Percentiles rank a stretch among this genome's conserved stretches.
Evolutionary conservation across 2,888 invertebrate species (phyloP).

Genomic region (Subacronicta megacephala): DNA sequence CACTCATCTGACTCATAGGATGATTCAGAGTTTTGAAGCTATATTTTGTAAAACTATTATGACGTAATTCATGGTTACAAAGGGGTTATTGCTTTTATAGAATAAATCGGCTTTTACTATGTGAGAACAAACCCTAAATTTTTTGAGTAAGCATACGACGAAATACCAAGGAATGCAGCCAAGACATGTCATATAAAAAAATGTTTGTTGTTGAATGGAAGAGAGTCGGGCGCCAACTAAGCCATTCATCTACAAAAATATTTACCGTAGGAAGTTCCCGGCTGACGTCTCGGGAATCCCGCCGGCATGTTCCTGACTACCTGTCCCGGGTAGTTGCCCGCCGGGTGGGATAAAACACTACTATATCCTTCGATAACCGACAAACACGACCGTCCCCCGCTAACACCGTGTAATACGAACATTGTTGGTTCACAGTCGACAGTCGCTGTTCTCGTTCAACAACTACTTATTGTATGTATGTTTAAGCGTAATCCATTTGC

Average conservation of each 20-base stretch:
- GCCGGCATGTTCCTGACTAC: conserved; percentile 59
- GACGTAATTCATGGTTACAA: conserved; percentile 13
- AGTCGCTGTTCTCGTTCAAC: conserved; percentile 35
- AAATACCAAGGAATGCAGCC: conserved; percentile 41
- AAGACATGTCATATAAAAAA: conserved; percentile 55
- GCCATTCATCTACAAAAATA: conserved; percentile 71
- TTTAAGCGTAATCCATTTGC: conserved; percentile 50
- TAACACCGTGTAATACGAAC: conserved; percentile 51
- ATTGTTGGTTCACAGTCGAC: conserved; percentile 45
- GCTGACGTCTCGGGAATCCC: conserved; percentile 69
- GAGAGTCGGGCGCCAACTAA: conserved; percentile 54
- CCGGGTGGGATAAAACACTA: conserved; percentile 59
- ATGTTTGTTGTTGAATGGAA: conserved; percentile 57
- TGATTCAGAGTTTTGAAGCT: conserved; percentile 40
- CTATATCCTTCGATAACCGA: conserved; percentile 55
- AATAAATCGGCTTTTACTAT: conserved; percentile 47
- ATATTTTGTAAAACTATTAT: conserved; percentile 29
- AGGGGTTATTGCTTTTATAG: conserved; percentile 15
- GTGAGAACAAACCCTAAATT: conserved; percentile 32
- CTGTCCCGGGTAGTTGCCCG: conserved; percentile 65
- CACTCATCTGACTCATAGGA: conserved; percentile 42
- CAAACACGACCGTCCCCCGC: conserved; percentile 48
- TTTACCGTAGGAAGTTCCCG: conserved; percentile 73
- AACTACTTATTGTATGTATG: conserved; percentile 41
- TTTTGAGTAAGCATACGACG: conserved; percentile 36